phyloP scores from a whole-genome alignment of 2,888 invertebrate genomes.

The Clivina fossor region DNA sequence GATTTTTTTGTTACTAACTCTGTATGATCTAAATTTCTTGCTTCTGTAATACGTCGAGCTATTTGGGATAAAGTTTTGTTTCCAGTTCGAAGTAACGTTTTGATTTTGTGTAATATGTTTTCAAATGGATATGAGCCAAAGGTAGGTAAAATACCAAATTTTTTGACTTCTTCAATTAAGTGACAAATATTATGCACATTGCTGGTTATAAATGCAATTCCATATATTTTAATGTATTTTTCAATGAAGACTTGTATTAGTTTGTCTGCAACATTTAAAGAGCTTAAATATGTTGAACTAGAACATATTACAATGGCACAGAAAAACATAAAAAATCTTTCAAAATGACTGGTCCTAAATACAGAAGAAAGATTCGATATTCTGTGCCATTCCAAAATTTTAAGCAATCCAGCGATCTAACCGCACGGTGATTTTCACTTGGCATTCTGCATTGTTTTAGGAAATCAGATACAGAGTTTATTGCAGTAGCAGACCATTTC shows the following conservation, averaged over 20 bases:
- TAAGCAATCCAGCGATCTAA: conserved; percentile 33
- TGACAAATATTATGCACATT: conserved; percentile 47
- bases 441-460: conserved; percentile 35
- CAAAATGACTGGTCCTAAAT: conserved; percentile 26
- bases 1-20: not conserved
- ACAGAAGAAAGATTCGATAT: conserved; percentile 35
- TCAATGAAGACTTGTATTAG: conserved; percentile 28
- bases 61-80: conserved; percentile 31
- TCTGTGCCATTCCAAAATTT: conserved; percentile 37
- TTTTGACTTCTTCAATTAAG: conserved; percentile 44
- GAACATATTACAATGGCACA: conserved; percentile 11
- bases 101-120: too few species aligned
- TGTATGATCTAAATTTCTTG: not conserved
- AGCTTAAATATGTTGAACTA: not conserved
- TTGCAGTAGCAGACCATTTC: conserved; percentile 37
- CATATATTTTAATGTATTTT: conserved; percentile 42
- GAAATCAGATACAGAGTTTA: conserved; percentile 31
- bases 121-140: too few species aligned
- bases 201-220: conserved; percentile 41
- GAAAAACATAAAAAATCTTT: conserved; percentile 7
- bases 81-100: conserved; percentile 36
- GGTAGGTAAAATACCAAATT: conserved; percentile 44
- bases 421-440: conserved; percentile 36
- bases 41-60: conserved; percentile 24
- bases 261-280: conserved; percentile 19